Base-by-base conservation (phyloP, 2,113 vertebrate genomes). In the Hyla sarda region DNA sequence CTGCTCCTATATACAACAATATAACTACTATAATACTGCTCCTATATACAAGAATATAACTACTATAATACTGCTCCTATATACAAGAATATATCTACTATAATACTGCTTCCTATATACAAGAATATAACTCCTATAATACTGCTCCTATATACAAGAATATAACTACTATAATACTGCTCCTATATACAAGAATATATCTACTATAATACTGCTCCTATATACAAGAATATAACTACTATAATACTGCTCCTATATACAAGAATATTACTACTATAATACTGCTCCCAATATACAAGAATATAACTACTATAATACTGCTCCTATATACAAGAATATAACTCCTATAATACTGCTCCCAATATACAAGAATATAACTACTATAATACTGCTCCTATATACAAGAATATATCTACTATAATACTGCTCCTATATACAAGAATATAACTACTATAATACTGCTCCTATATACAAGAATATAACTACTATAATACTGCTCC, bases 371-470 rank as follows among this genome's bases (percentile, higher is more conserved):
- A 58, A 16, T 16, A 60, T 25, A 60, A 19, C 19, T 11, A 60
- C 19, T 25, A 19, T 25, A 60, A 60, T 60, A 60, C 58, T 25
- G 58, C 58, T 8, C 58, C 58, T 25, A 60, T 25, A 12, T 25
- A 60, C 58, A 25, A 12, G 58, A 60, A 60, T 60, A 25, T 25
- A 60, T 25, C 58, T 60, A 60, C 58, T 60, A 60, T 60, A 60
- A 60, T 60, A 25, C 58, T 60, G n/a, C 58, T 9, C 58, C 58
- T 60, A 60, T 60, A 12, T 60, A 60, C 58, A 25, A 3, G 58
- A 60, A 60, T 60, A 60, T 60, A 60, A 60, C 58, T 60, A 60
- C 58, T 60, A 60, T 60, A 60, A 60, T 60, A 60, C 58, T 60
- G 58, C 58, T 12, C 58, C 58, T 60, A 60, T 60, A 12, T 60